Evolutionary conservation across 2,888 invertebrate genomes (phyloP), one percentile per base, ranked within the genome.

Genomic region (Sesia apiformis): DNA sequence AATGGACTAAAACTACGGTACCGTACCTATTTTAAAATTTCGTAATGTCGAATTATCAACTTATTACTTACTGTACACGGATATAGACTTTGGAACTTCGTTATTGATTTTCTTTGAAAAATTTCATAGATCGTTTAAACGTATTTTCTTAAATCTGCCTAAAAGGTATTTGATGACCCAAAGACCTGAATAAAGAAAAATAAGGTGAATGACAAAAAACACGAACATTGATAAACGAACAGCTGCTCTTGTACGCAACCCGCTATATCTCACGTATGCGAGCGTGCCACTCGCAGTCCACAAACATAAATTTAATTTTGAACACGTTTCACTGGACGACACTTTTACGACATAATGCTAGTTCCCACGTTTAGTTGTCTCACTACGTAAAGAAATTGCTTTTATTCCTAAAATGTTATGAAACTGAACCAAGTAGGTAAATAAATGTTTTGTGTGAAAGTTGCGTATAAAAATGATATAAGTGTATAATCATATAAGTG

Each of bases 211-310:
- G 23, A 23, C 23, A 23, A 23, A 1, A 23, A 23, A 56, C 54
- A 60, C 51, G 54, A 60, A 57, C 57, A 56, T 55, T 54, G 55
- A 57, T 58, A 57, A 58, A 58, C 58, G 39, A 49, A 56, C 52
- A 49, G 54, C 52, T 56, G 54, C 53, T 53, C 55, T 53, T 60
- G 58, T 62, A 60, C 62, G 59, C 59, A 57, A 60, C 55, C 57
- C 55, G 61, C 63, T 61, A 64, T 58, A 57, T 6, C 55, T 56
- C 57, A 60, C 62, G 62, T 60, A 57, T 42, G 5, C 8, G 54
- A 51, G 55, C 60, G 60, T 60, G 60, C 57, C 49, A 23, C 51
- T 46, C 23, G 8, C 4, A 8, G 43, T 58, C 52, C 52, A 56
- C 52, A 56, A 55, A 53, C 41, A 55, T 43, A 53, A 54, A 60